Evolutionary conservation across 2,888 invertebrate species (phyloP), one percentile per base, ranked within the genome.

Genomic region (Teinopalpus imperialis): DNA sequence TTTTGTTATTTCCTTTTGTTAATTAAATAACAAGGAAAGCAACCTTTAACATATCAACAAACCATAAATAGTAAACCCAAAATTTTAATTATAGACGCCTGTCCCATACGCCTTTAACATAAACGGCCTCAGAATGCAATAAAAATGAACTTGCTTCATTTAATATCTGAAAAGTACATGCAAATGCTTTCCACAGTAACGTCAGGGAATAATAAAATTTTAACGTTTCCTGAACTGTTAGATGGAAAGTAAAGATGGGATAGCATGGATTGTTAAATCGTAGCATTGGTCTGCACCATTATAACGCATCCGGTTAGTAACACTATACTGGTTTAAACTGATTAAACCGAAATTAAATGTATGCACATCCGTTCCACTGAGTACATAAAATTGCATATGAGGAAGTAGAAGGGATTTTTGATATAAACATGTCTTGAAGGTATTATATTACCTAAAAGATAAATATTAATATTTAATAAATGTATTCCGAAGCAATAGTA

Each of bases 261-360:
- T 14, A 32, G 32, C 9, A 21, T 13, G 16, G 23, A 34, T 40
- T 45, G 26, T 42, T 39, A 4, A 18, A 4, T 7, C 18, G 32
- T 18, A n/a, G 13, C 16, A 37, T 21, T 30, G 20, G 29, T 29
- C 10, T 10, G 32, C 18, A n/a, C 21, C 18, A 39, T 34, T 16
- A 32, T 10, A 41, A 30, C 13, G n/a, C 34, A 32, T 45, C 34
- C 45, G 45, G 32, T 16, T 6, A 14, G 45, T 40, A 45, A 45
- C 14, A 27, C 5, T 10, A 40, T 13, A 45, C 27, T 26, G 24
- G 23, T 32, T 32, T 26, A 8, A 39, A 39, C 39, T 26, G 45
- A 45, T 45, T 45, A 39, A 27, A 34, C 24, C 9, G 14, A 45
- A 45, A 39, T 39, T 20, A 20, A 43, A 31, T 24, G 8, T 24